A percentile compares a stretch with the other conserved stretches of the same genome.
These are phyloP conservation scores for Pseudomugil tenellus DNA, from an alignment of 2,797 vertebrate genomes.

Conservation along the genomic window DNA sequence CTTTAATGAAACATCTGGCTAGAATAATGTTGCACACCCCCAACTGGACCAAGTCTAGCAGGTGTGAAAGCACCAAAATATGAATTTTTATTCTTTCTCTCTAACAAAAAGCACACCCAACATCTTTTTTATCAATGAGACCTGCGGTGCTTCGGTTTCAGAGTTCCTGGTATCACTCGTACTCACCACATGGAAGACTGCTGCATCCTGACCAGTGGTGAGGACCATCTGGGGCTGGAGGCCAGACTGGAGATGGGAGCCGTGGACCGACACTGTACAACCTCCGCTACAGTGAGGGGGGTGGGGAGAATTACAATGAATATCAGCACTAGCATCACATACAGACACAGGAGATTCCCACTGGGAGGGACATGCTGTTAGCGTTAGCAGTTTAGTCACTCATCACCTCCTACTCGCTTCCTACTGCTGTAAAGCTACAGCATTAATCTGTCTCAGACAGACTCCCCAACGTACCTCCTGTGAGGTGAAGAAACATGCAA, in stretches of 20 bases:
- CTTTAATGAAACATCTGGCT: too few relatives aligned
- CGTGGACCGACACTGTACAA: conserved; percentile 94
- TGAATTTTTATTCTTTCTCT: background rate
- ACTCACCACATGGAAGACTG: conserved; percentile 95
- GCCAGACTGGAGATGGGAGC: conserved; percentile 91
- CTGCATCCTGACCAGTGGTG: conserved; percentile 83
- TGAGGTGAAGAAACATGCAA: background rate
- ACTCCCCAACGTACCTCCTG: background rate
- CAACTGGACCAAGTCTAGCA: too few relatives aligned
- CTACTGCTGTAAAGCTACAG: conserved; percentile 48
- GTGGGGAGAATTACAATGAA: conserved; percentile 1
- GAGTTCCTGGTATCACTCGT: background rate
- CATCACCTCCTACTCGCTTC: conserved; percentile 67
- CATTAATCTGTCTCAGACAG: conserved; percentile 43
- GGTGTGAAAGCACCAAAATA: background rate
- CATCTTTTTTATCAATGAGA: background rate
- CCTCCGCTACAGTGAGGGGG: conserved; percentile 85
- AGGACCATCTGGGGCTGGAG: conserved; percentile 93
- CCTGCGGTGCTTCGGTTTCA: background rate
- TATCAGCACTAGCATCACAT: conserved; percentile 34
- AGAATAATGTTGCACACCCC: too few relatives aligned
- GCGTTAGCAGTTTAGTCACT: conserved; percentile 60
- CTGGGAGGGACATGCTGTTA: conserved; percentile 67
- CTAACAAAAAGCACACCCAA: background rate
- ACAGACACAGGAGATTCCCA: conserved; percentile 53